phyloP scores from a whole-genome alignment of 2,113 vertebrate genomes.

The Ursus arctos region DNA sequence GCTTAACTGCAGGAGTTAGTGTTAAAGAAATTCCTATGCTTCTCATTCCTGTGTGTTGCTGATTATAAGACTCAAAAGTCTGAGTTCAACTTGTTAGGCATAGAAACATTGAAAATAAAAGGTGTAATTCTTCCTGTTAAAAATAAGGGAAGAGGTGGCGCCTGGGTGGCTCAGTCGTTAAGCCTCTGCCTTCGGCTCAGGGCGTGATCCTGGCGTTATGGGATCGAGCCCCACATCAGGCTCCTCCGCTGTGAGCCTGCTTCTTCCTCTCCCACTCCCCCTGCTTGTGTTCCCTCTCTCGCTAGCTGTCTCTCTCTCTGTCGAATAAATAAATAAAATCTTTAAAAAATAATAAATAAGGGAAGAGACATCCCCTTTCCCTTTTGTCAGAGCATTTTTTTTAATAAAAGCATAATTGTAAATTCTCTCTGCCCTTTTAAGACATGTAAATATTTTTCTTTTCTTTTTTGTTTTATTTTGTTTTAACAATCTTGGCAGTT shows the following conservation, averaged over 20 bases:
- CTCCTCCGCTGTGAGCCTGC: too few relatives aligned
- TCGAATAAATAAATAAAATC: too few relatives aligned
- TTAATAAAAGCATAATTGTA: background rate
- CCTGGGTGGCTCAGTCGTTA: too few relatives aligned
- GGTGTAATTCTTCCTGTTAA: background rate
- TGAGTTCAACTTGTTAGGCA: background rate
- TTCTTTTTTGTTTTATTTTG: background rate
- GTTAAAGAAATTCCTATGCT: background rate
- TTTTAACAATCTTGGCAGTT: background rate
- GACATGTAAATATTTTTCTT: background rate
- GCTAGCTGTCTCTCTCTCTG: too few relatives aligned
- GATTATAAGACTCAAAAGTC: background rate
- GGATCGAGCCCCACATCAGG: too few relatives aligned
- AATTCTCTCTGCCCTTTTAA: background rate
- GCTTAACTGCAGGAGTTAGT: background rate
- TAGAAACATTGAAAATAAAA: background rate
- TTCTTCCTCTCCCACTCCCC: too few relatives aligned
- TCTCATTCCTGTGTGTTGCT: background rate
- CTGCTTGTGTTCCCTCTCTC: too few relatives aligned
- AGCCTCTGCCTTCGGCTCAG: too few relatives aligned
- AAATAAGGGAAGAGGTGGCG: background rate
- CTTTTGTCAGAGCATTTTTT: background rate
- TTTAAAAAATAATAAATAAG: background rate
- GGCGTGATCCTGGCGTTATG: too few relatives aligned
- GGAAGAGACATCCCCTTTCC: background rate